Base-by-base conservation (phyloP, 1,140 invertebrate species). In the Heliconius congener region DNA sequence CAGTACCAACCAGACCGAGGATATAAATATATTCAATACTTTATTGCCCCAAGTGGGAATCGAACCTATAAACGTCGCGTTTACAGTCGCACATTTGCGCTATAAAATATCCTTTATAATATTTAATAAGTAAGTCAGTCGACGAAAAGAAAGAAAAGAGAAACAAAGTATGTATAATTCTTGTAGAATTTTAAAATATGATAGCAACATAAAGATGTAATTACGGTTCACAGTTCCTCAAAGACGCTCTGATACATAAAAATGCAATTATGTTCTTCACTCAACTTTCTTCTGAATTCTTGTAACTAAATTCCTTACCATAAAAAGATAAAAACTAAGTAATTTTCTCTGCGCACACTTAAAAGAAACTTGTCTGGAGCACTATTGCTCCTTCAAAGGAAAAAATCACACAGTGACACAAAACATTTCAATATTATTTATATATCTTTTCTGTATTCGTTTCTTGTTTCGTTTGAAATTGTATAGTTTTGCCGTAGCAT, bases 191-290 rank as follows among this genome's bases (percentile, higher is more conserved):
- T 66, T 66, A 27, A 66, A 66, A 66, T 66, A 30, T 66, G 27
- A 66, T 66, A 66, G 13, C 60, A 30, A 66, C 23, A 66, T 30
- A 27, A 66, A 66, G 23, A 30, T 30, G 27, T 66, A 66, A 66
- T 66, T 66, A 66, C 60, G 60, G 60, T 60, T 60, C 60, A 75
- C 42, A 75, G 57, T 75, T 79, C 5, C 73, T 79, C 78, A 75
- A 75, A 75, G 66, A 79, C 19, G 60, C 46, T 74, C 66, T 71
- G 73, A 79, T 79, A 66, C 66, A 73, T 80, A 80, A 76, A 76
- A 80, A 76, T 80, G 74, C 71, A 81, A 75, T 81, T 74, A 81
- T 78, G 37, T 78, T 81, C 73, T 78, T 78, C 76, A 78, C 34
- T 81, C 71, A 73, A 74, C 39, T 71, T 76, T 46, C 42, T 16